These are phyloP conservation scores for Drosophila diplacantha DNA, from an alignment of 2,888 invertebrate genomes.

Conservation along the genomic window DNA sequence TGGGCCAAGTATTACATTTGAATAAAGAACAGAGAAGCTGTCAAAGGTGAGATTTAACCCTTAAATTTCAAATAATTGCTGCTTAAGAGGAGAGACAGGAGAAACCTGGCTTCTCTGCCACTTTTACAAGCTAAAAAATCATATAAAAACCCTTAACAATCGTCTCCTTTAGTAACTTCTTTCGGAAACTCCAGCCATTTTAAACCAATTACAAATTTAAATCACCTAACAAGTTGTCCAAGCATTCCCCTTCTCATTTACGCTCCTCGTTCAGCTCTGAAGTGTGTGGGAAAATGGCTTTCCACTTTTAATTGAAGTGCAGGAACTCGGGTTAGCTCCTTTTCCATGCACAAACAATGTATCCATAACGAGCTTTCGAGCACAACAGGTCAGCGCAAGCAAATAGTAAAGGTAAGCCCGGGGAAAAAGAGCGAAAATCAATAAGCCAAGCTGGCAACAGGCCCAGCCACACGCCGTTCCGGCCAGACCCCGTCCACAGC, in stretches of 20 bases:
- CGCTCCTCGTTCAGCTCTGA: background rate
- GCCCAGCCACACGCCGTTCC: background rate
- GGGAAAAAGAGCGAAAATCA: constrained; percentile 40
- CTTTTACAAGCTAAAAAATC: background rate
- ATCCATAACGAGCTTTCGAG: constrained; percentile 30
- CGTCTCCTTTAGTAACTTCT: background rate
- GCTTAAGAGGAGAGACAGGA: background rate
- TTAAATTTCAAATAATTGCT: background rate
- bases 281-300: constrained; percentile 34
- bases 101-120: background rate
- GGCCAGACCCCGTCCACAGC: constrained; percentile 1
- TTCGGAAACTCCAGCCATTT: background rate
- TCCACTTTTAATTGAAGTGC: constrained; percentile 53
- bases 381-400: constrained; percentile 36
- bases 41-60: background rate
- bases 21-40: background rate
- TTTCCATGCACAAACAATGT: constrained; percentile 17
- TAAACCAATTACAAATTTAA: background rate
- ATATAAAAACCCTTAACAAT: background rate
- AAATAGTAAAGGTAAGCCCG: constrained; percentile 37
- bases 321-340: constrained; percentile 9
- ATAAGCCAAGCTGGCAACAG: constrained; percentile 43
- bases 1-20: constrained; percentile 3
- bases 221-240: background rate
- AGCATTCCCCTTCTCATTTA: background rate